Evolutionary conservation across 2,888 invertebrate species (phyloP).

Genomic region (Catocala nupta): DNA sequence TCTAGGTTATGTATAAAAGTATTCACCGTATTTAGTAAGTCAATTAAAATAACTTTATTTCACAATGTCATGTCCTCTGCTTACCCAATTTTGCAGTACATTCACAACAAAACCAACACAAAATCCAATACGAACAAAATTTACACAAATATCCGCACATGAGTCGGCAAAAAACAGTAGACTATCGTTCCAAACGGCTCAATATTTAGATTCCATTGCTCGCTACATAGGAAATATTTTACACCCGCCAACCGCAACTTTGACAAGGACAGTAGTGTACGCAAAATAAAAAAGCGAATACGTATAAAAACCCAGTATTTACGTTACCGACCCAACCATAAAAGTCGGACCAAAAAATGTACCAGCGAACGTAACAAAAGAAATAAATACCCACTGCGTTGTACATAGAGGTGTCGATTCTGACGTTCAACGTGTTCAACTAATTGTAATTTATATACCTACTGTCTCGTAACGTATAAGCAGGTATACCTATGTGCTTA

Average conservation of each 20-base stretch:
- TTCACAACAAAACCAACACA: background rate
- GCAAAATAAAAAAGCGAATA: slow-evolving; percentile 30
- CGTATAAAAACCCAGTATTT: slow-evolving; percentile 36
- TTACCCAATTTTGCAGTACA: no score
- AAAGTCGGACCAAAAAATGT: slow-evolving; percentile 48
- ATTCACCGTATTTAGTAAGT: no score
- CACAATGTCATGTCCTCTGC: no score
- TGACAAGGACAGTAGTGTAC: slow-evolving; percentile 44
- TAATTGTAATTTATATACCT: background rate
- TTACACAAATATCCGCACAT: background rate
- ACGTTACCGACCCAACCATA: slow-evolving; percentile 46
- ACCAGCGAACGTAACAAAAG: slow-evolving; percentile 41
- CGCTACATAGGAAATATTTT: slow-evolving; percentile 38
- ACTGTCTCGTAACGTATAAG: no score
- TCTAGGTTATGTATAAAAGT: no score
- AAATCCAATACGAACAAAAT: background rate
- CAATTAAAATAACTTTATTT: no score
- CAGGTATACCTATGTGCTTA: no score
- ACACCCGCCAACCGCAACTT: slow-evolving; percentile 40
- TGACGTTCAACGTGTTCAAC: background rate
- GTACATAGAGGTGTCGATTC: slow-evolving; percentile 15
- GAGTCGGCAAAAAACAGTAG: slow-evolving; percentile 10
- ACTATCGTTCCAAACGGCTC: slow-evolving; percentile 28
- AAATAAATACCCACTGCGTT: slow-evolving; percentile 41
- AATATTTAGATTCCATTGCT: slow-evolving; percentile 43